Evolutionary conservation across 2,888 invertebrate genomes (phyloP).

Genomic region (Cryptops parisi): DNA sequence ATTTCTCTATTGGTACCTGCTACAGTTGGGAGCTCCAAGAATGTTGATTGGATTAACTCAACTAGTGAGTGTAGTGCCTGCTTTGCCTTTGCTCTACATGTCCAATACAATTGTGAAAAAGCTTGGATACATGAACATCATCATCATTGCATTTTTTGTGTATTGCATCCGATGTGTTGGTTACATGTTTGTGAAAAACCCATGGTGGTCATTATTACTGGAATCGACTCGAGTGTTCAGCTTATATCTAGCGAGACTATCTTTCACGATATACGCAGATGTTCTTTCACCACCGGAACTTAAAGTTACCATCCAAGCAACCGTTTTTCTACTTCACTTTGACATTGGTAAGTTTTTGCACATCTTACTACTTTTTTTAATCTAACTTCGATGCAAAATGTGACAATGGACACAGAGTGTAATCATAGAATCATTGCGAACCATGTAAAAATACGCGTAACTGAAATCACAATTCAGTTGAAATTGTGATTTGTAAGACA

Average conservation of each 20-base stretch:
- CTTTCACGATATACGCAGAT: constrained; percentile 3
- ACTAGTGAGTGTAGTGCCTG: constrained; percentile 52
- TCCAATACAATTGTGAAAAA: constrained; percentile 71
- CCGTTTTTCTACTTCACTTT: constrained; percentile 11
- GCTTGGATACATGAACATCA: constrained; percentile 64
- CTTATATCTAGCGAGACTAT: constrained; percentile 1
- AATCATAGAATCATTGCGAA: no score
- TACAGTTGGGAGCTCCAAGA: constrained; percentile 41
- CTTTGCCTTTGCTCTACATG: constrained; percentile 54
- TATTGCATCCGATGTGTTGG: constrained; percentile 56
- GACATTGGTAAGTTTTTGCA: constrained; percentile 10
- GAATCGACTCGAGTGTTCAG: constrained; percentile 15
- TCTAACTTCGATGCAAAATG: no score
- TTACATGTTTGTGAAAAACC: constrained; percentile 12
- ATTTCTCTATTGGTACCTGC: constrained; percentile 43
- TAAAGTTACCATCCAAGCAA: constrained; percentile 5
- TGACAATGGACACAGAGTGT: no score
- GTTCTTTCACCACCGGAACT: constrained; percentile 2
- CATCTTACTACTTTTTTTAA: no score
- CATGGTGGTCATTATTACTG: constrained; percentile 13
- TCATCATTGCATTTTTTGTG: constrained; percentile 64
- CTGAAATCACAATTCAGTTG: no score
- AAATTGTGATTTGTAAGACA: no score
- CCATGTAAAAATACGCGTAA: no score
- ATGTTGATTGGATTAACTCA: constrained; percentile 49